Percentiles rank a stretch among this genome's conserved stretches.
Evolutionary conservation across 2,797 vertebrate genomes (phyloP).

Genomic region (Heteromormyrus szaboi): DNA sequence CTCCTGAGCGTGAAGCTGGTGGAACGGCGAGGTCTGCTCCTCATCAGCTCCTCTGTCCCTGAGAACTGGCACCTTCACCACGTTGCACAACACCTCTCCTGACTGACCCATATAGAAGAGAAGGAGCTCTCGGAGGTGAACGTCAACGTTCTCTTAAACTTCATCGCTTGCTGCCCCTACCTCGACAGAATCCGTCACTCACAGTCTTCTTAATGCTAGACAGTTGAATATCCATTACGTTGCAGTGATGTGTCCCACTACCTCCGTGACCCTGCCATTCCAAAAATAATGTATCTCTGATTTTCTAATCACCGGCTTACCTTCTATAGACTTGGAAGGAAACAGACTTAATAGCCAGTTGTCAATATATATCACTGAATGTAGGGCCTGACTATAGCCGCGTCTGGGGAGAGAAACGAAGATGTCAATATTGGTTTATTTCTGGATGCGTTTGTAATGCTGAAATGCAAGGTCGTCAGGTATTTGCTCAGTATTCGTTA

Average conservation of each 20-base stretch:
- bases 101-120: neutral
- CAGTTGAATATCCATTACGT: neutral
- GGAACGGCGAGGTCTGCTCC: neutral
- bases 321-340: neutral
- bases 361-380: conserved; percentile 3
- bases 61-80: neutral
- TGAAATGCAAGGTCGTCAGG: neutral
- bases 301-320: neutral
- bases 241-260: neutral
- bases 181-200: neutral
- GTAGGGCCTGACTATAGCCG: neutral
- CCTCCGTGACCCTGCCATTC: neutral
- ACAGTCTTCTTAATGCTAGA: neutral
- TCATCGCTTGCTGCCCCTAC: neutral
- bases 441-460: neutral
- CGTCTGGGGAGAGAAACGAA: neutral
- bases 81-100: neutral
- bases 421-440: conserved; percentile 2
- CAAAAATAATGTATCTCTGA: neutral
- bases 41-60: neutral
- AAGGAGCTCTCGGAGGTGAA: neutral
- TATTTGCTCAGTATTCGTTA: neutral
- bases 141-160: neutral
- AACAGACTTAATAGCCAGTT: neutral
- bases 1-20: neutral